These are phyloP conservation scores for Saimiri boliviensis DNA, from an alignment of 2,113 vertebrate genomes.

Conservation along the genomic window DNA sequence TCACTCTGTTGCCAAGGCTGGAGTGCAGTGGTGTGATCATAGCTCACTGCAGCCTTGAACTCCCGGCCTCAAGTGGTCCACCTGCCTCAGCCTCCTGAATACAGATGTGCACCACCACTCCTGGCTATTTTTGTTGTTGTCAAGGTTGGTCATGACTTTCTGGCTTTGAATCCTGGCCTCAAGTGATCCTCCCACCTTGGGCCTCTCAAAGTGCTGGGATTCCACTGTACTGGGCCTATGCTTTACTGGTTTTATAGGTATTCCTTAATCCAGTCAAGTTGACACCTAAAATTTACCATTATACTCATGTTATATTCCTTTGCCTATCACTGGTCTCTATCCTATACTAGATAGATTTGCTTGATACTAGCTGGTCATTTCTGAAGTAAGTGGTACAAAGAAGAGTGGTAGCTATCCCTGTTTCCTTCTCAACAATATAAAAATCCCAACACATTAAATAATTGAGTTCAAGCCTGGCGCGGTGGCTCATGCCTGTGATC, in stretches of 20 bases:
- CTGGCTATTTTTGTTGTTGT: too few species aligned
- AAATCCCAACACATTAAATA: not conserved
- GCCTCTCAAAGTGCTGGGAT: too few species aligned
- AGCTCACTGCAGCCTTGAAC: too few species aligned
- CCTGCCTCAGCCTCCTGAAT: too few species aligned
- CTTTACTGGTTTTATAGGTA: not conserved
- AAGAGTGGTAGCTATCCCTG: not conserved
- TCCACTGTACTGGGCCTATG: too few species aligned
- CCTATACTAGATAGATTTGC: not conserved
- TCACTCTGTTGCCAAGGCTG: too few species aligned
- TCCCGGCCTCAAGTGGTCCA: too few species aligned
- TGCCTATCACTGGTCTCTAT: not conserved
- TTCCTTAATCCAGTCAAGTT: not conserved
- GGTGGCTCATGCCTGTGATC: too few species aligned
- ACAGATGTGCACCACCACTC: too few species aligned
- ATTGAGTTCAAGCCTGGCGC: not conserved
- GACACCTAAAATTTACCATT: not conserved
- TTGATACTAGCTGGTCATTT: not conserved
- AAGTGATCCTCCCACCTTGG: not conserved
- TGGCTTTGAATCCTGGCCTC: too few species aligned
- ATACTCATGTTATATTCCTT: not conserved
- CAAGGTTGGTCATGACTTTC: too few species aligned
- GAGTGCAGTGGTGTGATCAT: too few species aligned
- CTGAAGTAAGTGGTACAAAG: slow-evolving; percentile 1
- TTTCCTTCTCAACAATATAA: not conserved